A percentile compares a stretch with the other conserved stretches of the same genome.
These are phyloP conservation scores for Eriosoma lanigerum DNA, from an alignment of 1,140 invertebrate species.

Conservation along the genomic window DNA sequence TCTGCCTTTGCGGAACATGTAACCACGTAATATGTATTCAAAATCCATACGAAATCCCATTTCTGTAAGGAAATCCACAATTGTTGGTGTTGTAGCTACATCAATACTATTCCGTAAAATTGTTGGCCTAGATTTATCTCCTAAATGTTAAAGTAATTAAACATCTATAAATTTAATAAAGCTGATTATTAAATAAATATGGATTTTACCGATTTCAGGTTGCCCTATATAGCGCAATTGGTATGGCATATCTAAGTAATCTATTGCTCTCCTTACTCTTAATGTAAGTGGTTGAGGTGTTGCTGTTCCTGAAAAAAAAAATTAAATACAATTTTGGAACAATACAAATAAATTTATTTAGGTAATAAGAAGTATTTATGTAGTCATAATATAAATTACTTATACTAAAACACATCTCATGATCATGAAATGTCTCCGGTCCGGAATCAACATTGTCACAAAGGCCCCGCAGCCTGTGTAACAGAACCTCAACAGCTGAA, in stretches of 20 bases:
- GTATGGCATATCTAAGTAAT: constrained; percentile 76
- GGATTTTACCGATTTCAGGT: constrained; percentile 70
- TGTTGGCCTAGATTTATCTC: constrained; percentile 85
- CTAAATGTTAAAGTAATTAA: constrained; percentile 54
- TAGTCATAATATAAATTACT: constrained; percentile 57
- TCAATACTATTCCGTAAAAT: constrained; percentile 89
- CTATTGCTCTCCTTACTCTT: constrained; percentile 74
- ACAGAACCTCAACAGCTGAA: constrained; percentile 85
- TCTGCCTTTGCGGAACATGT: constrained; percentile 93
- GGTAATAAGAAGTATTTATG: not conserved
- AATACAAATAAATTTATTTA: too few species aligned
- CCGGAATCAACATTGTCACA: constrained; percentile 92
- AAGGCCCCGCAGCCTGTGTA: constrained; percentile 85
- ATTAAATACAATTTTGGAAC: constrained; percentile 12
- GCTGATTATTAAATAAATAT: too few species aligned
- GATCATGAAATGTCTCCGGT: constrained; percentile 88
- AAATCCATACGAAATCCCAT: constrained; percentile 87
- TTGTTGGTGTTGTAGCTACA: constrained; percentile 83
- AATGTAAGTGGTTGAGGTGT: constrained; percentile 66
- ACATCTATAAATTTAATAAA: not conserved
- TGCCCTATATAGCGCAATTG: constrained; percentile 89
- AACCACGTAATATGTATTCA: constrained; percentile 91
- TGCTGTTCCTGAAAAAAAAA: constrained; percentile 59
- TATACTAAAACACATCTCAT: constrained; percentile 82
- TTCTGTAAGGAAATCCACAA: constrained; percentile 90